phyloP scores from a whole-genome alignment of 2,113 vertebrate genomes.

The Aphelocoma coerulescens region DNA sequence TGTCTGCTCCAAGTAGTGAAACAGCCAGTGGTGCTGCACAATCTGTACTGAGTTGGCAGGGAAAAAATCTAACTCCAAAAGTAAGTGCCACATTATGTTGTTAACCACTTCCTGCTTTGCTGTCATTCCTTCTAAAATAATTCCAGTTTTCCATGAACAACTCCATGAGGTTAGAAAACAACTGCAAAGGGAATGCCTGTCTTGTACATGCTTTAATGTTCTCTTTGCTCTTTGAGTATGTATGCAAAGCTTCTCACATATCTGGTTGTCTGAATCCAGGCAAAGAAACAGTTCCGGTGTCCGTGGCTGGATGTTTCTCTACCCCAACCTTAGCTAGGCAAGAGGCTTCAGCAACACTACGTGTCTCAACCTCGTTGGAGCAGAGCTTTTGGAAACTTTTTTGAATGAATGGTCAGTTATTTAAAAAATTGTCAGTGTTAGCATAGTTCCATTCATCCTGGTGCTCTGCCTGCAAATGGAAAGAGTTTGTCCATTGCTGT shows the following conservation, averaged over 20 bases:
- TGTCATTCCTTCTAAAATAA: not conserved
- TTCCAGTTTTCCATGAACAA: not conserved
- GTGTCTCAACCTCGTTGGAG: rapidly evolving
- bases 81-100: not conserved
- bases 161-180: not conserved
- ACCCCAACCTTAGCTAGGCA: not conserved
- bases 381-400: not conserved
- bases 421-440: not conserved
- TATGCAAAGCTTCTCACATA: not conserved
- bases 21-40: not conserved
- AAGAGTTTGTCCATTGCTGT: not conserved
- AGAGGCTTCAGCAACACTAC: not conserved
- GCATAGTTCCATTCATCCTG: not conserved
- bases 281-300: not conserved
- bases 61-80: not conserved
- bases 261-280: not conserved
- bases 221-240: not conserved
- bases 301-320: not conserved
- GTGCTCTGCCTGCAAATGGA: not conserved
- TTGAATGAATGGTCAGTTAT: not conserved
- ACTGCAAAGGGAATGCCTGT: not conserved
- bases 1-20: not conserved
- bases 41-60: not conserved
- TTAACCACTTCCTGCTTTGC: not conserved
- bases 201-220: not conserved